Base-by-base conservation (phyloP, 1,140 invertebrate species). In the Zeugodacus cucurbitae region DNA sequence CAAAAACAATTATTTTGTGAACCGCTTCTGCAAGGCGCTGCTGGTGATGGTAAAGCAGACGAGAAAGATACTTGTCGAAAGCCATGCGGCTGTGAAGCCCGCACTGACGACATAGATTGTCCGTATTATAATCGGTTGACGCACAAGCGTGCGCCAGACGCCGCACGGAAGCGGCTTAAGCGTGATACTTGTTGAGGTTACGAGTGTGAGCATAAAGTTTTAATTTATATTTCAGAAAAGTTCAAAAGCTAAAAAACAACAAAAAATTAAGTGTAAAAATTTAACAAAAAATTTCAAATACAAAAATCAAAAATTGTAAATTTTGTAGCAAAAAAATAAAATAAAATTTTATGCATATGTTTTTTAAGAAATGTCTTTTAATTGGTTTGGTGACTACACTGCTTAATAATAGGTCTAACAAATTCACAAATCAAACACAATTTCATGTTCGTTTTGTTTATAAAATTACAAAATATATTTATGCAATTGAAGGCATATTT, bases 1-100 rank as follows among this genome's bases (percentile, higher is more conserved):
- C 88, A 88, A 4, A 89, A 88, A 17, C 89, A 89, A 32, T 91
- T 90, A 11, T 88, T 91, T 0, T 57, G 29, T 1, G 89, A 90
- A 17, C 20, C 89, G 11, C 89, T 88, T 26, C 41, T 85, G 3
- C 87, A 89, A 26, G 17, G 89, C 3, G 67, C 57, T 1, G 20
- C 10, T 10, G 29, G 67, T 17, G 41, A 82, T 82, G 0, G 11
- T 29, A 44, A 82, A 14, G 10, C n/a, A 3, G 41, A 82, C 22
- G 2, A 3, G 2, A 22, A 37, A 22, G 37, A 74, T 2, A 74
- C 44, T 29, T 82, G n/a, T 37, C 22, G 10, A 26, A 82, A 82
- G 41, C 74, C 22, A 7, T 82, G 70, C 22, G 70, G 70, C 2
- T 74, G 70, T 41, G 14, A 37, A 37, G 37, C 34, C 8, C 74